Evolutionary conservation across 2,797 vertebrate species (phyloP).

Genomic region (Crenuchus spilurus): DNA sequence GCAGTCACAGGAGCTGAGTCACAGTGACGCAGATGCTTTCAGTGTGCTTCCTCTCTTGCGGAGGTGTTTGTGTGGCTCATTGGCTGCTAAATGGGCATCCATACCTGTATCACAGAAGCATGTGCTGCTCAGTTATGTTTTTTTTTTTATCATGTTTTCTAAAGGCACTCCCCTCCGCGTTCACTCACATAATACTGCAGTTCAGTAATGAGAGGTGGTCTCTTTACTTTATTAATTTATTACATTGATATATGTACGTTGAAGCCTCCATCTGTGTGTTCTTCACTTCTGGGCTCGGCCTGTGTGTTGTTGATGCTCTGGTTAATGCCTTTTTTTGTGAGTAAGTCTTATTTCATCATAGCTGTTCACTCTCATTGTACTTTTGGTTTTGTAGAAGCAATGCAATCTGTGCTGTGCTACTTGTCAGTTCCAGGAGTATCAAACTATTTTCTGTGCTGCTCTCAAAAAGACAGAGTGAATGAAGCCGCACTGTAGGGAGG

Average conservation of each 20-base stretch:
- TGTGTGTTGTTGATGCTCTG: constrained; percentile 35
- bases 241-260: constrained; percentile 40
- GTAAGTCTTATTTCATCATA: constrained; percentile 17
- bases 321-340: constrained; percentile 43
- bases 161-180: constrained; percentile 1
- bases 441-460: constrained; percentile 31
- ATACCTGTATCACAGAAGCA: constrained; percentile 79
- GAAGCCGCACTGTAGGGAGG: constrained; percentile 19
- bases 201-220: constrained; percentile 14
- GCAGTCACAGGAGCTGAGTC: constrained; percentile 57
- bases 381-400: constrained; percentile 27
- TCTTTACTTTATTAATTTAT: constrained; percentile 36
- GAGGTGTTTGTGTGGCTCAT: constrained; percentile 74
- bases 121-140: constrained; percentile 59
- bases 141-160: constrained; percentile 40
- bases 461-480: constrained; percentile 21
- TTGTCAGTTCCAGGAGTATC: constrained; percentile 33
- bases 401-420: constrained; percentile 39
- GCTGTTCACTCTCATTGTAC: constrained; percentile 31
- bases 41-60: constrained; percentile 59
- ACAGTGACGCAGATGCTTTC: constrained; percentile 54
- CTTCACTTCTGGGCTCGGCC: constrained; percentile 37
- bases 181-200: constrained; percentile 30
- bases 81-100: constrained; percentile 80
- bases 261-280: constrained; percentile 46